Conservation (phyloP, 2,113 vertebrate species). For the Athene cunicularia region DNA sequence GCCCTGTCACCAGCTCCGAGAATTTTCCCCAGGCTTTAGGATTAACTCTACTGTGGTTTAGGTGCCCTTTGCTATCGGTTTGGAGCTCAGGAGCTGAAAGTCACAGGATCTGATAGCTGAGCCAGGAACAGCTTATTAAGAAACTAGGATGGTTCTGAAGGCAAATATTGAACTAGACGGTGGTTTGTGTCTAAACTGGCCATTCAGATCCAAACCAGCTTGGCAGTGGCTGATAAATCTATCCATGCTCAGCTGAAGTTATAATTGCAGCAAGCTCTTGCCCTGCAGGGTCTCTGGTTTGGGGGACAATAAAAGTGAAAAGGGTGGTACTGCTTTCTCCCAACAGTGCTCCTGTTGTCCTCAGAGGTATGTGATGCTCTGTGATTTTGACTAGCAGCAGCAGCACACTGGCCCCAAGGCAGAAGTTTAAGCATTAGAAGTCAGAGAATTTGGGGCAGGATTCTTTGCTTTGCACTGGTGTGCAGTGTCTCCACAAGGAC, state of each 20-base stretch:
- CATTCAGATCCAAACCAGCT: background rate
- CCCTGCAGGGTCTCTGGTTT: background rate
- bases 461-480: background rate
- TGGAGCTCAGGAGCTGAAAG: background rate
- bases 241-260: background rate
- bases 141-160: background rate
- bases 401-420: background rate
- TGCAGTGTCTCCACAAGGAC: rapidly evolving
- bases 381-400: background rate
- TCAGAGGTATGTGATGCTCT: background rate
- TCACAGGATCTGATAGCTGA: background rate
- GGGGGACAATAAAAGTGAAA: background rate
- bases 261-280: background rate
- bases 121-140: background rate
- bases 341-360: no score
- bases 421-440: background rate
- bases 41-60: background rate
- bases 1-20: rapidly evolving
- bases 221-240: background rate
- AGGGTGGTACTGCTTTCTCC: background rate
- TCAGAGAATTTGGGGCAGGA: background rate
- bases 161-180: slow-evolving; percentile 7
- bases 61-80: background rate
- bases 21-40: background rate
- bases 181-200: background rate